Percentiles rank a stretch among this genome's conserved stretches.
These are phyloP conservation scores for Limnephilus marmoratus DNA, from an alignment of 2,888 invertebrate genomes.

Conservation along the genomic window DNA sequence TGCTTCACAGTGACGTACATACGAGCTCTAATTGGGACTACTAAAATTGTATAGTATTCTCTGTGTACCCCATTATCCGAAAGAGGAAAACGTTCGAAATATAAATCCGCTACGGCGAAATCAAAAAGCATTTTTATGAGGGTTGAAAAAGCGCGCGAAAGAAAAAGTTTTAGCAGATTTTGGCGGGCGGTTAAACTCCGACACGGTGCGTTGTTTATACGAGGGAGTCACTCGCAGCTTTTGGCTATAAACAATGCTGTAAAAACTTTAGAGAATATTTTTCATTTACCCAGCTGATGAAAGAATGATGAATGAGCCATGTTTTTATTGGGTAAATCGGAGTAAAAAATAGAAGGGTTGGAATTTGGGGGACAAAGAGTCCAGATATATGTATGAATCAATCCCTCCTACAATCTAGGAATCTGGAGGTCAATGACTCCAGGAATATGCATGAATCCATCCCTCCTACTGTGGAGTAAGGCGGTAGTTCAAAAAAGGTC, in stretches of 20 bases:
- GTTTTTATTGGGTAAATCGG: too few relatives aligned
- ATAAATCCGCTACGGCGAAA: not conserved
- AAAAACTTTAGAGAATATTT: not conserved
- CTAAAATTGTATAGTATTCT: not conserved
- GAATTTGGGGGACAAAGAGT: too few relatives aligned
- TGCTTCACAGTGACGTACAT: too few relatives aligned
- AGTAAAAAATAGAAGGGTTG: too few relatives aligned
- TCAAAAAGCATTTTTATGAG: slow-evolving; percentile 27
- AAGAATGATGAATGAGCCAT: not conserved
- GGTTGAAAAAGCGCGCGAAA: slow-evolving; percentile 13
- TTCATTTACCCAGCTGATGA: not conserved
- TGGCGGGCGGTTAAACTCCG: not conserved
- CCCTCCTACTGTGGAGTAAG: too few relatives aligned
- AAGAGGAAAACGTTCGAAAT: slow-evolving; percentile 3
- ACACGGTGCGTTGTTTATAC: not conserved
- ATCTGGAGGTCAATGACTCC: too few relatives aligned
- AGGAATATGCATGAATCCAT: too few relatives aligned
- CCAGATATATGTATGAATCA: too few relatives aligned
- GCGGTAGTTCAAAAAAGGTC: too few relatives aligned
- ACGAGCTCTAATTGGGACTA: too few relatives aligned
- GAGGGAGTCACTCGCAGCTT: slow-evolving; percentile 24
- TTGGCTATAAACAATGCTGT: not conserved
- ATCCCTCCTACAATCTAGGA: too few relatives aligned
- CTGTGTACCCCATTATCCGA: not conserved
- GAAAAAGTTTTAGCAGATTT: slow-evolving; percentile 19